These are phyloP conservation scores for Mastomys coucha DNA, from an alignment of 2,113 vertebrate genomes.

Conservation along the genomic window DNA sequence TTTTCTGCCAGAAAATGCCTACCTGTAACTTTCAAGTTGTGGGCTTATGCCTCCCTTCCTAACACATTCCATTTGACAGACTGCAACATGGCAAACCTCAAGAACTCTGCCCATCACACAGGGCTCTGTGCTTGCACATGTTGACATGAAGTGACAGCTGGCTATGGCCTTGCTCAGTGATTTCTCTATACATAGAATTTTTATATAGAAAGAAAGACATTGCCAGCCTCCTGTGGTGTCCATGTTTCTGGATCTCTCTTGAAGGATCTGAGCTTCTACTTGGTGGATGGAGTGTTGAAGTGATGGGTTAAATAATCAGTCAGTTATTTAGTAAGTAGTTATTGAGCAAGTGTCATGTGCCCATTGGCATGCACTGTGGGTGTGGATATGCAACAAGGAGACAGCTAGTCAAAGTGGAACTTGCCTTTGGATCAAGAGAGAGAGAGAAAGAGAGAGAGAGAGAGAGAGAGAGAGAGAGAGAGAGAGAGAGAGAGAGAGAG, in stretches of 20 bases:
- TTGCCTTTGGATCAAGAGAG: neutral
- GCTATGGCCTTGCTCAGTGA: conserved; percentile 33
- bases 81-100: conserved; percentile 59
- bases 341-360: neutral
- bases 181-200: conserved; percentile 65
- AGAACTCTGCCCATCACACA: conserved; percentile 50
- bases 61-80: conserved; percentile 76
- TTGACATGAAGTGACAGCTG: conserved; percentile 66
- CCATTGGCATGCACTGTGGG: neutral
- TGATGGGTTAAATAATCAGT: neutral
- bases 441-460: too few species aligned
- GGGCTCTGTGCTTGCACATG: conserved; percentile 35
- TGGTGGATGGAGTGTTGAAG: neutral
- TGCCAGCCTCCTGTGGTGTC: neutral
- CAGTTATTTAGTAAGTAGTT: neutral
- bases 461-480: neutral
- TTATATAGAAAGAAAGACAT: conserved; percentile 63
- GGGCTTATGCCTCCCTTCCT: conserved; percentile 54
- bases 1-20: conserved; percentile 48
- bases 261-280: neutral
- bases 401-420: neutral
- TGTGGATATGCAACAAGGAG: neutral
- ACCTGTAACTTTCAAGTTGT: conserved; percentile 69
- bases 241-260: conserved; percentile 50
- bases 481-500: neutral